phyloP scores from a whole-genome alignment of 35 echinoderm and acorn worm species.

The Ptychodera flava region DNA sequence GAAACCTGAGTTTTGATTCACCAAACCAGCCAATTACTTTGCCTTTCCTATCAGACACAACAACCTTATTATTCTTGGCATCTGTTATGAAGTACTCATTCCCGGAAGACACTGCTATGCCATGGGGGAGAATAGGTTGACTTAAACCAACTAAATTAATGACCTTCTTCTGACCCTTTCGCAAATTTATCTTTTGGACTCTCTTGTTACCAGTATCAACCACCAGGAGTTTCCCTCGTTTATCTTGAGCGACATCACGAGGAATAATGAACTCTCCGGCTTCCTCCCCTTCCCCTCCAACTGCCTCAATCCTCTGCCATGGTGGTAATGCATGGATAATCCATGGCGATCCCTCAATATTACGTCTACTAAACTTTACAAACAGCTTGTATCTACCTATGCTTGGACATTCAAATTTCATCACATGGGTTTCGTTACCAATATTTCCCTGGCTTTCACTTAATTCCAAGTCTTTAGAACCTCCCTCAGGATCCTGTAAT shows the following conservation, averaged over 20 bases:
- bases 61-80: background rate
- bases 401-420: background rate
- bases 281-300: background rate
- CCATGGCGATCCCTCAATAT: background rate
- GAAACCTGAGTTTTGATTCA: background rate
- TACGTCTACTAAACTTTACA: background rate
- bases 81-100: background rate
- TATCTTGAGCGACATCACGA: background rate
- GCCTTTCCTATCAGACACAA: background rate
- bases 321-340: background rate
- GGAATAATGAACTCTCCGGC: background rate
- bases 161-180: background rate
- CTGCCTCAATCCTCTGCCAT: background rate
- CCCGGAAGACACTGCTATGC: background rate
- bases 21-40: background rate
- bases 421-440: background rate
- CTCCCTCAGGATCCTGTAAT: background rate
- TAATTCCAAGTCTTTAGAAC: background rate
- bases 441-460: background rate
- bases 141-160: background rate
- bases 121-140: background rate
- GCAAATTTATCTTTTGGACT: background rate
- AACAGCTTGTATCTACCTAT: background rate
- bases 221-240: background rate
- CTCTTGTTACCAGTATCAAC: background rate